Evolutionary conservation across 92 coral and sea anemone species (phyloP).

Genomic region (Actinernus sp.): DNA sequence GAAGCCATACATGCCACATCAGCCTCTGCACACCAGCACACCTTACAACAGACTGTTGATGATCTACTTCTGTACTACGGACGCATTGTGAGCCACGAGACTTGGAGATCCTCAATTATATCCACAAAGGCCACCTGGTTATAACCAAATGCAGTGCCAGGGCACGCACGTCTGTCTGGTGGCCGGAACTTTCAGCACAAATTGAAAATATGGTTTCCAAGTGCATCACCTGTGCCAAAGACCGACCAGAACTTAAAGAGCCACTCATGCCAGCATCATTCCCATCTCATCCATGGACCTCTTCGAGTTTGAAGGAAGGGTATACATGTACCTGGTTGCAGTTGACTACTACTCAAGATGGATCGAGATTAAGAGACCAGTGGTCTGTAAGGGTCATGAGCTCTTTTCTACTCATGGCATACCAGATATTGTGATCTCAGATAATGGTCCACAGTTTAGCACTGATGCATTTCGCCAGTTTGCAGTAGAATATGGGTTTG

Average conservation of each 20-base stretch:
- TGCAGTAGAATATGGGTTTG: conserved; percentile 5
- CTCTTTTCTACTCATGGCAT: conserved; percentile 55
- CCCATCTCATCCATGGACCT: conserved; percentile 39
- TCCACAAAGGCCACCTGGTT: conserved; percentile 45
- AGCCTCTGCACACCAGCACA: conserved; percentile 29
- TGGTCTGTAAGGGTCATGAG: conserved; percentile 31
- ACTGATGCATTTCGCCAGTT: conserved; percentile 14
- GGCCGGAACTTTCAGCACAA: conserved; percentile 36
- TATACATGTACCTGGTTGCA: conserved; percentile 42
- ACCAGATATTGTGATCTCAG: conserved; percentile 23
- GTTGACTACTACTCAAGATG: conserved; percentile 57
- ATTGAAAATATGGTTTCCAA: conserved; percentile 41
- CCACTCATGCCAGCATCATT: conserved; percentile 44
- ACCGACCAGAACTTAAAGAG: conserved; percentile 30
- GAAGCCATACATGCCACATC: conserved; percentile 32
- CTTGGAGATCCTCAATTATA: conserved; percentile 28
- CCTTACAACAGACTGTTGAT: no score
- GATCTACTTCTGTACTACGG: no score
- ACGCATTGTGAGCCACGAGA: conserved; percentile 8
- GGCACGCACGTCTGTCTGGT: conserved; percentile 45
- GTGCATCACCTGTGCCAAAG: conserved; percentile 44
- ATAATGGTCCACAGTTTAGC: conserved; percentile 22
- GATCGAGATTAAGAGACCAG: conserved; percentile 41
- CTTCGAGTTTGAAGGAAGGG: conserved; percentile 32
- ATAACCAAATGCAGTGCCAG: conserved; percentile 42